phyloP scores from a whole-genome alignment of 2,888 invertebrate species.

The Drosophila paracracens region DNA sequence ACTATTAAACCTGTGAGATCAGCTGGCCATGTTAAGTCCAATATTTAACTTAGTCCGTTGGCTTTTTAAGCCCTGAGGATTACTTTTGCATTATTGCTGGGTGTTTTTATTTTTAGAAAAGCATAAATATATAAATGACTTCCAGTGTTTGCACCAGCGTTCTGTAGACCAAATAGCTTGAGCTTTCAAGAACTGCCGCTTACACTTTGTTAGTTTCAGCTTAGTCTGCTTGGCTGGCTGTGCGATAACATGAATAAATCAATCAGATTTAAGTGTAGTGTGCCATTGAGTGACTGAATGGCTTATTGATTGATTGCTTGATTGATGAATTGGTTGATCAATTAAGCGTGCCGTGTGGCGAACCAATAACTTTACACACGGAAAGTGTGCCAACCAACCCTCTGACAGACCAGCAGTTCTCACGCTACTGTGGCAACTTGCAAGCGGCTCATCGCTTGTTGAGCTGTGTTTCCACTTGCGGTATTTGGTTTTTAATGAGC shows the following conservation, averaged over 20 bases:
- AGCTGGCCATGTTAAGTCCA: slow-evolving; percentile 18
- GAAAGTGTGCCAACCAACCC: background rate
- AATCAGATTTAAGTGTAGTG: slow-evolving; percentile 41
- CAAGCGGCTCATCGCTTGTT: slow-evolving; percentile 26
- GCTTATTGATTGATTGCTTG: slow-evolving; percentile 35
- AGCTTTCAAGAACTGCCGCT: background rate
- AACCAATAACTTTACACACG: slow-evolving; percentile 13
- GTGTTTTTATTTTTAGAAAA: background rate
- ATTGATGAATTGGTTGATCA: slow-evolving; percentile 46
- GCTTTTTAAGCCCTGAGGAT: slow-evolving; percentile 7
- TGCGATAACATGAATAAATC: slow-evolving; percentile 44
- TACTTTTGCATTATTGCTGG: background rate
- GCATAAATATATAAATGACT: background rate
- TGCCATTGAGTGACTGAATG: slow-evolving; percentile 26
- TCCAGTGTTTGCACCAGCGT: no score
- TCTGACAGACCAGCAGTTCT: slow-evolving; percentile 12
- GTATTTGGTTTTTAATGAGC: slow-evolving; percentile 56
- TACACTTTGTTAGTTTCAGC: background rate
- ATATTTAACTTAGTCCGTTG: slow-evolving; percentile 18
- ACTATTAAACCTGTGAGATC: slow-evolving; percentile 27
- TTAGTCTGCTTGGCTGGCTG: background rate
- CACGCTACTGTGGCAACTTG: slow-evolving; percentile 22
- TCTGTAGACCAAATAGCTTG: background rate
- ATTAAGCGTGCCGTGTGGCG: slow-evolving; percentile 41
- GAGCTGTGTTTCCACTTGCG: slow-evolving; percentile 27